These are phyloP conservation scores for Eidolon helvum DNA, from an alignment of 2,113 vertebrate genomes.

Conservation along the genomic window DNA sequence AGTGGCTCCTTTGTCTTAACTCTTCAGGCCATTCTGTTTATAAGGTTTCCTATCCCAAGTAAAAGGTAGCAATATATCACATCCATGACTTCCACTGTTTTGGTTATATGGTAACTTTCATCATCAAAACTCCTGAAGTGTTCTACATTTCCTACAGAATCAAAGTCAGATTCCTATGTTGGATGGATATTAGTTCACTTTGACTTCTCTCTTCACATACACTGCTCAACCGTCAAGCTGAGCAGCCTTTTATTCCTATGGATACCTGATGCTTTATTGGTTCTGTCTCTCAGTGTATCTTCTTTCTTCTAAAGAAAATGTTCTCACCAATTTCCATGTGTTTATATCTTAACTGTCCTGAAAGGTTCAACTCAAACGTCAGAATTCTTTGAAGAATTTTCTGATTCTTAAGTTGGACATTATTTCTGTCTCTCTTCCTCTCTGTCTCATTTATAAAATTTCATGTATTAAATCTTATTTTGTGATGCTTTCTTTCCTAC, in stretches of 20 bases:
- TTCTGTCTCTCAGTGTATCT: background rate
- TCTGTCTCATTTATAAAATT: background rate
- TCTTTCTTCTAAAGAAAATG: background rate
- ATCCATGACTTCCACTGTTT: background rate
- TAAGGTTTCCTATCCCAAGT: background rate
- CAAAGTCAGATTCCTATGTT: background rate
- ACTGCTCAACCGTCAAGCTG: background rate
- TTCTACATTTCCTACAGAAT: background rate
- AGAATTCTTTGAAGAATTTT: background rate
- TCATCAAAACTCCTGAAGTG: background rate
- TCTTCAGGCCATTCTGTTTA: background rate
- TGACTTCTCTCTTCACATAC: background rate
- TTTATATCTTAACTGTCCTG: background rate
- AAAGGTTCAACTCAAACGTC: background rate
- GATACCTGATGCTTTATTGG: background rate
- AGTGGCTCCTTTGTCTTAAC: background rate
- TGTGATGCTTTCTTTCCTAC: background rate
- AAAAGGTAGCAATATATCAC: background rate
- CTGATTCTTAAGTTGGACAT: background rate
- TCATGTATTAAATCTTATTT: background rate
- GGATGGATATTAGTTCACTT: background rate
- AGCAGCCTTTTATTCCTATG: background rate
- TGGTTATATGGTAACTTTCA: background rate
- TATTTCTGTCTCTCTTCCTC: background rate
- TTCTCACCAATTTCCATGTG: background rate